Evolutionary conservation across 1,140 invertebrate genomes (phyloP).

Genomic region (Melitaea cinxia): DNA sequence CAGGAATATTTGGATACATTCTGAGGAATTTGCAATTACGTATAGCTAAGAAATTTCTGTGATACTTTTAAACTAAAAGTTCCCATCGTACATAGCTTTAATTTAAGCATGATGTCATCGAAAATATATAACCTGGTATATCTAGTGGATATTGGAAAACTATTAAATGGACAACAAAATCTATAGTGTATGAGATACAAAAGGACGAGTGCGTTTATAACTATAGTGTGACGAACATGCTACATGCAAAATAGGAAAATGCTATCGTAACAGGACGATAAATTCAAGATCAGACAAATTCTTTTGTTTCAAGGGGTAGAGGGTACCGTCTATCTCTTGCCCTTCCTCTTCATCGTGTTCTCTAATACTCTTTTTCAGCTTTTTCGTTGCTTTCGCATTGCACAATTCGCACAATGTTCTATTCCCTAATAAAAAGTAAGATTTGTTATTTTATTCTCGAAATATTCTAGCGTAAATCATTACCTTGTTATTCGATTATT

Average conservation of each 20-base stretch:
- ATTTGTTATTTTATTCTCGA: constrained; percentile 21
- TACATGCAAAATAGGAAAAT: constrained; percentile 47
- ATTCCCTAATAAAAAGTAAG: constrained; percentile 86
- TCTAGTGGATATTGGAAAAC: not conserved
- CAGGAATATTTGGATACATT: constrained; percentile 6
- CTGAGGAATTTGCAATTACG: not conserved
- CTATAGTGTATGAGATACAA: constrained; percentile 22
- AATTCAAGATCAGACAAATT: constrained; percentile 12
- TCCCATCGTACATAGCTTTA: not conserved
- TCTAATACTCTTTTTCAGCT: constrained; percentile 83
- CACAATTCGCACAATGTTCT: constrained; percentile 92
- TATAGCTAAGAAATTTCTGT: not conserved
- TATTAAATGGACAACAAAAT: constrained; percentile 25
- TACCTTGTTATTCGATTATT: constrained; percentile 3
- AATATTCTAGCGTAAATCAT: not conserved
- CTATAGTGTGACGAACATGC: constrained; percentile 39
- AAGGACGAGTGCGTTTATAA: constrained; percentile 6
- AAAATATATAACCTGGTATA: not conserved
- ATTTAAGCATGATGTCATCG: not conserved
- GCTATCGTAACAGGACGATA: constrained; percentile 17
- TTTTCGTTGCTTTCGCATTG: constrained; percentile 87
- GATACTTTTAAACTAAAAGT: not conserved
- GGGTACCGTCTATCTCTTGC: constrained; percentile 77
- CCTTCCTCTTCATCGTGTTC: constrained; percentile 80
- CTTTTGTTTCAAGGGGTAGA: constrained; percentile 44